Evolutionary conservation across 2,888 invertebrate species (phyloP).

Genomic region (Eupithecia abbreviata): DNA sequence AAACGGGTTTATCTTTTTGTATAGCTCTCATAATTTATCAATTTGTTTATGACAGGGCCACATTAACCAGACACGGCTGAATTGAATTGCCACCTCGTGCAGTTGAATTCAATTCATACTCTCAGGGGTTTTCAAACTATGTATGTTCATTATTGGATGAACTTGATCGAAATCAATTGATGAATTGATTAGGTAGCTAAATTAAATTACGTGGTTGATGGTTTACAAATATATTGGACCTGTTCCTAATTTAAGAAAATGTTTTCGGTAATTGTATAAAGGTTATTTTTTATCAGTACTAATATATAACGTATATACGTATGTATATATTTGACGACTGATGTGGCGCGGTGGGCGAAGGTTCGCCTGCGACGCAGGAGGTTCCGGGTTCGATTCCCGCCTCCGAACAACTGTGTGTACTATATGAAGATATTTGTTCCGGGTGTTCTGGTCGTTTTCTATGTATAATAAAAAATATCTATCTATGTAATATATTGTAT

Average conservation of each 20-base stretch:
- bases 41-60: conserved; percentile 1
- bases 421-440: no score
- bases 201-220: neutral
- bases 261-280: neutral
- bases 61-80: neutral
- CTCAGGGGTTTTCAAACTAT: neutral
- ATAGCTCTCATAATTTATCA: conserved; percentile 10
- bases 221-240: neutral
- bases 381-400: no score
- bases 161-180: neutral
- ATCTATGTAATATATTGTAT: no score
- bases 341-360: no score
- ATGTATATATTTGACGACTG: no score
- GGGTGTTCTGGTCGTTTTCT: no score
- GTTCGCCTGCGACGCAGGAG: no score
- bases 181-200: neutral
- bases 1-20: conserved; percentile 3
- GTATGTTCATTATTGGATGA: neutral
- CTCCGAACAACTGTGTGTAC: no score
- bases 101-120: conserved; percentile 14
- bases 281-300: neutral
- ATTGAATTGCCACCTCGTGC: conserved; percentile 7
- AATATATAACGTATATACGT: no score
- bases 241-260: neutral
- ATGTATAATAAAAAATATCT: no score